Percentiles rank a stretch among this genome's conserved stretches.
These are phyloP conservation scores for Vulpes vulpes DNA, from an alignment of 2,113 vertebrate genomes.

Conservation along the genomic window DNA sequence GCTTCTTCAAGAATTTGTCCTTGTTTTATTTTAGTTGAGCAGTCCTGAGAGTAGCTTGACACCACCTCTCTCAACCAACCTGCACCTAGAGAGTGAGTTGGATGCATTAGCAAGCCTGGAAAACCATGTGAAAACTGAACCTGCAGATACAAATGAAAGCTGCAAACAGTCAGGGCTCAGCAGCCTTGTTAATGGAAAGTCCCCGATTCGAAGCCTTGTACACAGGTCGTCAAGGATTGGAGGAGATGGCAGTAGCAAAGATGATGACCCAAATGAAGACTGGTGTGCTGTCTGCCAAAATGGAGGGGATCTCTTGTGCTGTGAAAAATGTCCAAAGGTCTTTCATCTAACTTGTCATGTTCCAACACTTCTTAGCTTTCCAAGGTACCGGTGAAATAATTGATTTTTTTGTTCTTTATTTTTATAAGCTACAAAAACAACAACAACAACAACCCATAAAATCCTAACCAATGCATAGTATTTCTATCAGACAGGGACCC, in stretches of 20 bases:
- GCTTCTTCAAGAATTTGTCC: conserved; percentile 27
- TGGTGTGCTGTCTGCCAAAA: conserved; percentile 99
- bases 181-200: conserved; percentile 93
- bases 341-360: conserved; percentile 99
- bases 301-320: conserved; percentile 97
- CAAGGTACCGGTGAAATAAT: conserved; percentile 88
- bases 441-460: too few relatives aligned
- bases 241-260: conserved; percentile 90
- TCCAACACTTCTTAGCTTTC: conserved; percentile 94
- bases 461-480: neutral
- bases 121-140: conserved; percentile 95
- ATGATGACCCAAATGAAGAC: conserved; percentile 98
- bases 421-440: conserved; percentile 40
- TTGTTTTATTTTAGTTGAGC: conserved; percentile 92
- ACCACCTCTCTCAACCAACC: conserved; percentile 89
- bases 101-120: conserved; percentile 91
- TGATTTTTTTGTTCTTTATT: neutral
- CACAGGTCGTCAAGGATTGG: conserved; percentile 86
- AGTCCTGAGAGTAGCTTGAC: conserved; percentile 95
- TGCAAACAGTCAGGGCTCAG: conserved; percentile 86
- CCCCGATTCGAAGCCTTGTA: conserved; percentile 87
- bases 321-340: conserved; percentile 98
- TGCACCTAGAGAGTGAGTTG: conserved; percentile 92
- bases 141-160: conserved; percentile 88
- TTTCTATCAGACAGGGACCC: neutral